A percentile compares a stretch with the other conserved stretches of the same genome.
phyloP scores from a whole-genome alignment of 2,888 invertebrate genomes.

The Lasioglossum oenotherae region DNA sequence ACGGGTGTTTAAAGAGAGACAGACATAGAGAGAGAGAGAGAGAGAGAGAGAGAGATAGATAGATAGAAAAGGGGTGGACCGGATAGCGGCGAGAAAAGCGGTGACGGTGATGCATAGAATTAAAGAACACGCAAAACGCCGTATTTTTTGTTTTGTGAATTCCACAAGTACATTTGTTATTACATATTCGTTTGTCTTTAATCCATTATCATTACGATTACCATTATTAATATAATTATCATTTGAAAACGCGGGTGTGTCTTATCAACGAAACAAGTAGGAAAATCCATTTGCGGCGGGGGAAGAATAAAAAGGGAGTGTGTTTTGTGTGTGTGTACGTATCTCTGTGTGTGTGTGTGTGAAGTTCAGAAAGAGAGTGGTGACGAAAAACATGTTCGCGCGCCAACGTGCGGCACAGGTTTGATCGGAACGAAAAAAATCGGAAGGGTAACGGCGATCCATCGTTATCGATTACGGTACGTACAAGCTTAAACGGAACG shows the following conservation, averaged over 20 bases:
- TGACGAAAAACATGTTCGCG: slow-evolving; percentile 54
- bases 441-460: slow-evolving; percentile 41
- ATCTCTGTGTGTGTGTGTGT: neutral
- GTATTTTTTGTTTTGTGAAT: slow-evolving; percentile 73
- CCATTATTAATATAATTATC: slow-evolving; percentile 68
- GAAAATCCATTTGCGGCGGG: slow-evolving; percentile 10
- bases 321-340: neutral
- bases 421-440: slow-evolving; percentile 59
- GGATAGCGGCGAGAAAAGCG: slow-evolving; percentile 49
- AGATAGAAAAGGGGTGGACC: slow-evolving; percentile 16
- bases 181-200: slow-evolving; percentile 72
- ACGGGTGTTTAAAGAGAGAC: neutral
- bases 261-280: slow-evolving; percentile 56
- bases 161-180: slow-evolving; percentile 78
- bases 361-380: slow-evolving; percentile 26
- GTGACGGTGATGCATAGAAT: slow-evolving; percentile 61
- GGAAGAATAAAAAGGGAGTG: slow-evolving; percentile 41
- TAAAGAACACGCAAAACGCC: slow-evolving; percentile 75
- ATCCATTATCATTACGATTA: slow-evolving; percentile 71
- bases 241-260: slow-evolving; percentile 67
- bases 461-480: slow-evolving; percentile 23
- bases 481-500: slow-evolving; percentile 62
- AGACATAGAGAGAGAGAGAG: neutral
- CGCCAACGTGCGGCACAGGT: slow-evolving; percentile 55
- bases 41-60: neutral